Evolutionary conservation across 2,797 vertebrate species (phyloP).

Genomic region (Tauraco hartlaubi): DNA sequence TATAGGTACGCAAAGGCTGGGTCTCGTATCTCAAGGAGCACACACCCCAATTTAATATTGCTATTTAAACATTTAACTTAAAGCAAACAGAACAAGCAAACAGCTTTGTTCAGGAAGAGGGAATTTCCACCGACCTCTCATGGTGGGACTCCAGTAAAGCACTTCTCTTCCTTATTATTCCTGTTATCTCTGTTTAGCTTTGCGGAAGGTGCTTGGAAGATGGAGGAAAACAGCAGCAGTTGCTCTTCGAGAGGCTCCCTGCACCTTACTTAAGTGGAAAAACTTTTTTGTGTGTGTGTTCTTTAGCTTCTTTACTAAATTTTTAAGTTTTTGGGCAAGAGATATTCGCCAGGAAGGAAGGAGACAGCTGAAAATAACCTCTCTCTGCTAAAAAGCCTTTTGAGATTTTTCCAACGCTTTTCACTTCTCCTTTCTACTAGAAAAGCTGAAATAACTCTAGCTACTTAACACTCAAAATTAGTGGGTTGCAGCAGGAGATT

Average conservation of each 20-base stretch:
- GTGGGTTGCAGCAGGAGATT: background rate
- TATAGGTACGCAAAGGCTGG: background rate
- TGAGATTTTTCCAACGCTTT: background rate
- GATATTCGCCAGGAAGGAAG: background rate
- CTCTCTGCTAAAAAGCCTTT: background rate
- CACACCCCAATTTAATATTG: background rate
- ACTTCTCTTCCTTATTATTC: background rate
- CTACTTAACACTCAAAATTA: background rate
- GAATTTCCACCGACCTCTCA: background rate
- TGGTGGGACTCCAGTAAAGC: background rate
- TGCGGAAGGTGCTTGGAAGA: background rate
- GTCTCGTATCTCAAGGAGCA: background rate
- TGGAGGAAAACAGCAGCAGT: background rate
- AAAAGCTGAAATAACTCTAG: background rate
- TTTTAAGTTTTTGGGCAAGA: background rate
- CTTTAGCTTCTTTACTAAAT: background rate
- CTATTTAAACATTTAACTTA: background rate
- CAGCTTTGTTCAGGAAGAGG: background rate
- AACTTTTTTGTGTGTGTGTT: background rate
- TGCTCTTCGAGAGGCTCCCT: background rate
- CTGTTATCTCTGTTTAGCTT: background rate
- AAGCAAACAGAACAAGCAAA: background rate
- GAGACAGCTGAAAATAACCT: background rate
- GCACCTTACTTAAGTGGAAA: background rate
- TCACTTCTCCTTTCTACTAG: background rate